These are phyloP conservation scores for Osmerus mordax DNA, from an alignment of 2,113 vertebrate genomes.

Conservation along the genomic window DNA sequence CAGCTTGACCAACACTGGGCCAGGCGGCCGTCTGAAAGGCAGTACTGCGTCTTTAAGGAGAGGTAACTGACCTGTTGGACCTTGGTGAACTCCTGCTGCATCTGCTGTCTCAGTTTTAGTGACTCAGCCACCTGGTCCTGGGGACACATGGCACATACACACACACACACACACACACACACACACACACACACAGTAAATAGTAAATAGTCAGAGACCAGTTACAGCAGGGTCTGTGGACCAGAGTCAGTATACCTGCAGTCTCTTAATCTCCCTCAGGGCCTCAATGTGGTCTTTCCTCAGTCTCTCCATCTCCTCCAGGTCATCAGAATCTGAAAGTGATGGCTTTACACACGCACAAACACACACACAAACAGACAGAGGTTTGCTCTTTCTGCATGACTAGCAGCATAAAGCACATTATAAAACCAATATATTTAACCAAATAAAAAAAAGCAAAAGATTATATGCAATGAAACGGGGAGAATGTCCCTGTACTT, in stretches of 20 bases:
- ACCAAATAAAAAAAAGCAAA: too few relatives aligned
- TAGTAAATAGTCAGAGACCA: too few relatives aligned
- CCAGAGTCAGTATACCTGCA: slow-evolving; percentile 75
- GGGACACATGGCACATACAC: neutral
- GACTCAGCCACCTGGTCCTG: slow-evolving; percentile 83
- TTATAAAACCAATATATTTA: too few relatives aligned
- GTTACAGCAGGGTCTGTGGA: neutral
- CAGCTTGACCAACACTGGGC: too few relatives aligned
- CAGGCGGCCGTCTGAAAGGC: too few relatives aligned
- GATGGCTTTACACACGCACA: slow-evolving; percentile 59
- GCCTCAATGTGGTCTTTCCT: slow-evolving; percentile 80
- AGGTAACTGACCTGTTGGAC: slow-evolving; percentile 76
- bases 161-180: slow-evolving; percentile 14
- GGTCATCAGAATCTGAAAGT: slow-evolving; percentile 72
- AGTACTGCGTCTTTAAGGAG: too few relatives aligned
- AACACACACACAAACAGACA: neutral
- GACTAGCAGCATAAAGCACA: too few relatives aligned
- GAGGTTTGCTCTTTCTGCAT: too few relatives aligned
- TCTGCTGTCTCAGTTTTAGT: slow-evolving; percentile 71
- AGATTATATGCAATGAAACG: too few relatives aligned
- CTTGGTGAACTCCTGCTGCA: slow-evolving; percentile 79
- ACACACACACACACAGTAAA: neutral
- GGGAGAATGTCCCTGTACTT: too few relatives aligned
- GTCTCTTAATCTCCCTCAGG: slow-evolving; percentile 76
- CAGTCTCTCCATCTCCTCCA: slow-evolving; percentile 77